phyloP scores from a whole-genome alignment of 37 sponge, comb jelly and placozoan genomes.

The Bolinopsis microptera region DNA sequence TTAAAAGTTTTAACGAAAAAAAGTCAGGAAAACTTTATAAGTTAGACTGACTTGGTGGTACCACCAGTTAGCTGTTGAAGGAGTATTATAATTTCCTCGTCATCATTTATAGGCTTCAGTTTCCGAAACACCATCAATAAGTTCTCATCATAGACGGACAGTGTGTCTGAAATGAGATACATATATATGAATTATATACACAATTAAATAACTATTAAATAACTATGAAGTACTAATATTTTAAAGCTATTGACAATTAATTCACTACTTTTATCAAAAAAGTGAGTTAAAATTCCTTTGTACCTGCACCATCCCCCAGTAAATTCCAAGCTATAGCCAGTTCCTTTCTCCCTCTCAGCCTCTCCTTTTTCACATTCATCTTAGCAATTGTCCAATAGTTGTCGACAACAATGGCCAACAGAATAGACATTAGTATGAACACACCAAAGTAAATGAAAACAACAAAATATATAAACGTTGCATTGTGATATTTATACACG shows the following conservation, averaged over 20 bases:
- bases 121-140: conserved; percentile 69
- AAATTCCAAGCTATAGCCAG: conserved; percentile 85
- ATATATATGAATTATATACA: no score
- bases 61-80: not conserved
- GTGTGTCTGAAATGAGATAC: conserved; percentile 51
- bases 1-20: no score
- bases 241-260: no score
- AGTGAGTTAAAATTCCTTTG: no score
- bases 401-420: conserved; percentile 82
- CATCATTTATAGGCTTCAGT: conserved; percentile 73
- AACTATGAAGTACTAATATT: no score
- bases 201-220: no score
- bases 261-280: no score
- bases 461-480: conserved; percentile 55
- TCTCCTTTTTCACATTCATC: conserved; percentile 74
- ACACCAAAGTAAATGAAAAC: conserved; percentile 75
- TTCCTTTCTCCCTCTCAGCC: conserved; percentile 69
- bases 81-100: not conserved
- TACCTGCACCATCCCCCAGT: conserved; percentile 73
- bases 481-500: not conserved
- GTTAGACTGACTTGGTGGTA: not conserved
- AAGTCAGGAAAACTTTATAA: no score
- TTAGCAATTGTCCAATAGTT: conserved; percentile 78
- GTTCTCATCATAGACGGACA: conserved; percentile 68
- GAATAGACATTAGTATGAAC: conserved; percentile 73